Evolutionary conservation across 37 sponge, comb jelly and placozoan species (phyloP).

Genomic region (Beroe ovata): DNA sequence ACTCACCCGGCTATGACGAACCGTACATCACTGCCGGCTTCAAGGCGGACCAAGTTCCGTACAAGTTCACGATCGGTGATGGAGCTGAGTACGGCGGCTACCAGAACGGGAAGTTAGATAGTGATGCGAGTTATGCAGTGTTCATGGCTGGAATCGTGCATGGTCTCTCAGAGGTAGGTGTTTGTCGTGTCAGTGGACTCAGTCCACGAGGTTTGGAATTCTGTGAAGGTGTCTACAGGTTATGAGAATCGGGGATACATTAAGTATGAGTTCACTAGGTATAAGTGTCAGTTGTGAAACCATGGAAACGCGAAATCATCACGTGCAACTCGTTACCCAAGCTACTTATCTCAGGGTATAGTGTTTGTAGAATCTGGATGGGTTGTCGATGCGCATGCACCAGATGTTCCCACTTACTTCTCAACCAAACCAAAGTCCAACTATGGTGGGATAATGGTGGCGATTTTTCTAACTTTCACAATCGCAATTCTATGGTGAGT

Average conservation of each 20-base stretch:
- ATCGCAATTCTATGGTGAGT: too few species aligned
- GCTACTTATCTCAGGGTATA: background rate
- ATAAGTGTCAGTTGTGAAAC: too few species aligned
- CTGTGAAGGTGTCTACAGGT: too few species aligned
- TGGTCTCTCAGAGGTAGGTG: background rate
- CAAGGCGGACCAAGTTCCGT: background rate
- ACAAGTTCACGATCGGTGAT: background rate
- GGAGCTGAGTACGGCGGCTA: background rate
- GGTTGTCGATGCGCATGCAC: constrained; percentile 29
- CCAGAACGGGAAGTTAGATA: background rate
- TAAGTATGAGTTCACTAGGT: too few species aligned
- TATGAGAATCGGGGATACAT: too few species aligned
- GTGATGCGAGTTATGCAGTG: background rate
- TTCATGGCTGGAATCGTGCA: constrained; percentile 23
- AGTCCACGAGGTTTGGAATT: too few species aligned
- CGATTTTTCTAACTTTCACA: too few species aligned
- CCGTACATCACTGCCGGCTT: background rate
- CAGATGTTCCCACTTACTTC: constrained; percentile 21
- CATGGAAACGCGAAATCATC: too few species aligned
- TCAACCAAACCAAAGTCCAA: background rate
- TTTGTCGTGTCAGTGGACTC: too few species aligned
- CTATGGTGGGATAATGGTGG: too few species aligned
- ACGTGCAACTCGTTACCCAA: too few species aligned
- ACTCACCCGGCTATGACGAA: background rate
- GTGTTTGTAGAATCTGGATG: background rate